Evolutionary conservation across 2,888 invertebrate species (phyloP).

Genomic region (Synergus itoensis): DNA sequence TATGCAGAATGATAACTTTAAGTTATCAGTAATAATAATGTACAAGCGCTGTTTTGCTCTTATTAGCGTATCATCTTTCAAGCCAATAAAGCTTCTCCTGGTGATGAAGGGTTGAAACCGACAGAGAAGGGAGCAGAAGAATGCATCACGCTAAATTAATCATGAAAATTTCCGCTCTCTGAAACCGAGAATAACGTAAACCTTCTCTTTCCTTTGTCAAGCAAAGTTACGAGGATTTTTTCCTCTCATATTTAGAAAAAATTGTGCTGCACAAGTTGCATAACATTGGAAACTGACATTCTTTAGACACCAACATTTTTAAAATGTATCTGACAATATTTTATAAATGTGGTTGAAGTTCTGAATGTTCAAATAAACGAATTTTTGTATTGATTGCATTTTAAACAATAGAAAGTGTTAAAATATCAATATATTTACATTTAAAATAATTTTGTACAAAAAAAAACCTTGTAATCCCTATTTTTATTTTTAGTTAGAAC

Average conservation of each 20-base stretch:
- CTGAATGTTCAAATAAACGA: no score
- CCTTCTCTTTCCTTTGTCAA: constrained; percentile 32
- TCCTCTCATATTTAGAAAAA: background rate
- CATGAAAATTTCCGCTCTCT: constrained; percentile 50
- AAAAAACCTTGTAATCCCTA: no score
- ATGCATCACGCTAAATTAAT: constrained; percentile 50
- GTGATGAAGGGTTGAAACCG: constrained; percentile 45
- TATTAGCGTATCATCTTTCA: background rate
- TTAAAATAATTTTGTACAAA: no score
- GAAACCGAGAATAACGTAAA: constrained; percentile 49
- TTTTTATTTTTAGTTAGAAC: no score
- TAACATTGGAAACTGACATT: background rate
- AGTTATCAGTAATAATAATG: background rate
- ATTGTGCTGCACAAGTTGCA: background rate
- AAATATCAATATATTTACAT: no score
- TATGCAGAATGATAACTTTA: background rate
- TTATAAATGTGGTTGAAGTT: background rate
- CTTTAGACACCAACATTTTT: background rate
- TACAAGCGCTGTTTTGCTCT: background rate
- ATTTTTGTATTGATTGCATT: no score
- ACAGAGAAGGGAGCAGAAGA: constrained; percentile 31
- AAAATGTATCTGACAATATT: background rate
- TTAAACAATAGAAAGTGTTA: no score
- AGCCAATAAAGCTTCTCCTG: constrained; percentile 2
- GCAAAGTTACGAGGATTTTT: background rate